Evolutionary conservation across 2,888 invertebrate species (phyloP), one percentile per base, ranked within the genome.

Genomic region (Epistrophella euchroma): DNA sequence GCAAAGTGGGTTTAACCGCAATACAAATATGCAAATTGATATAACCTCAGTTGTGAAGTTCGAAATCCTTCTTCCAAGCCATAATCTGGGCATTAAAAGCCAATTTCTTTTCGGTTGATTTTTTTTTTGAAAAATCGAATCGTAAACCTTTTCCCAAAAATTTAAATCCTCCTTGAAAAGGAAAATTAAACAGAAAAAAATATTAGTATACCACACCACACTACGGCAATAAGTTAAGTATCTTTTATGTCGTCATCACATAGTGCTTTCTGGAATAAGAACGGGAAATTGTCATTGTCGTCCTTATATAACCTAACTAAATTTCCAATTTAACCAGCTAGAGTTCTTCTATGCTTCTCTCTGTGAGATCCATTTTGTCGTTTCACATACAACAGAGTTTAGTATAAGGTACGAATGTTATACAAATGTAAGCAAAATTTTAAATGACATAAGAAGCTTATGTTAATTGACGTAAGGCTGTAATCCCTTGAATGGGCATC

Each of bases 361-460:
- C 37, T 32, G 35, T 62, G 56, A 47, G 79, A 84, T 71, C 35
- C 52, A 40, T 56, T 45, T 17, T 45, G 55, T 52, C 60, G 43
- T 17, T 64, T 2, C 43, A 58, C 4, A 50, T 35, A 22, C 13
- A n/a, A n/a, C 17, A n/a, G 4, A 13, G 32, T n/a, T 6, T 3
- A n/a, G 35, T 0, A 70, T n/a, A n/a, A n/a, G n/a, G 43, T 40
- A 62, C 9, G 50, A 52, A 22, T 37, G 37, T 37, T 71, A 79
- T 77, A 81, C 82, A 81, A 77, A 86, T 86, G 82, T 88, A 88
- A 88, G 88, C 85, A 88, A 88, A 85, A 85, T 88, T 88, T 83
- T 88, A 88, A 88, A 88, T 86, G 88, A 86, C 88, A 88, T 88
- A 88, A 88, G 88, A 66, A 83, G 88, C 88, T 88, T 88, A 88